phyloP scores from a whole-genome alignment of 2,797 vertebrate species.

The Tolypeutes matacus region DNA sequence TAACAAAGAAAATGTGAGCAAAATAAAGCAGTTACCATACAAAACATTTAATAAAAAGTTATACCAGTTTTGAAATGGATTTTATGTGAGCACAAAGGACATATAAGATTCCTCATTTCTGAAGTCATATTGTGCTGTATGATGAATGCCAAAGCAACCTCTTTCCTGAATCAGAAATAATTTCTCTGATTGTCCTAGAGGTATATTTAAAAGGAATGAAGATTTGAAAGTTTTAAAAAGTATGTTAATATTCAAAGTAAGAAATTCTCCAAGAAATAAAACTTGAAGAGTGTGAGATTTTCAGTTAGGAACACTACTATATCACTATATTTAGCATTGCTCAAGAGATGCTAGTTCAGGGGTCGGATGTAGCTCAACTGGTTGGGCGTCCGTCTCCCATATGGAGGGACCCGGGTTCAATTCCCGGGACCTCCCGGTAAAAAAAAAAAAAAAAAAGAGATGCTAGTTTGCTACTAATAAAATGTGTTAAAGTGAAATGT shows the following conservation, averaged over 20 bases:
- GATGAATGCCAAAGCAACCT: neutral
- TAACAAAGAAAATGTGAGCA: neutral
- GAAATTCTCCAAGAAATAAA: neutral
- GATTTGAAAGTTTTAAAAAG: neutral
- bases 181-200: neutral
- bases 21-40: neutral
- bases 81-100: neutral
- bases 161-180: neutral
- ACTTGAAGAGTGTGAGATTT: neutral
- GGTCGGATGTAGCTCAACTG: too few species aligned
- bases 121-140: neutral
- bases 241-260: neutral
- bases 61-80: neutral
- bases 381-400: too few species aligned
- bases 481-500: neutral
- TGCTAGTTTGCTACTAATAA: neutral
- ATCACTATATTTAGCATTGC: neutral
- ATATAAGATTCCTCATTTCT: neutral
- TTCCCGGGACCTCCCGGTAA: too few species aligned
- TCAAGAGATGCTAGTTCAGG: too few species aligned
- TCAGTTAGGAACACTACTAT: neutral
- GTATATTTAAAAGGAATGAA: neutral
- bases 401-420: too few species aligned
- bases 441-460: too few species aligned
- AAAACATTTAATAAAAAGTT: neutral